Percentiles rank a stretch among this genome's conserved stretches.
These are phyloP conservation scores for Calameuta filiformis DNA, from an alignment of 2,888 invertebrate genomes.

Conservation along the genomic window DNA sequence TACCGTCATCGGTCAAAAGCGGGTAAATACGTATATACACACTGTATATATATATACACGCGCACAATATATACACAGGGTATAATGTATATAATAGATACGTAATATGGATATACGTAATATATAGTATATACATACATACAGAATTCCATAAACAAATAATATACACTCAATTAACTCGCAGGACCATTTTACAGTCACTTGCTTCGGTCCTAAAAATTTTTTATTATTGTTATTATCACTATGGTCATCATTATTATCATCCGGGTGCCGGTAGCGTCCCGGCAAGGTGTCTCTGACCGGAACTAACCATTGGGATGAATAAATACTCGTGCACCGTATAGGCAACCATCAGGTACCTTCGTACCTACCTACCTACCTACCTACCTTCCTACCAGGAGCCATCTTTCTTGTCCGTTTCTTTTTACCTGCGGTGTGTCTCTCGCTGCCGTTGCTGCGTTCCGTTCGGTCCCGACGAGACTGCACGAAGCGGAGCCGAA, in stretches of 20 bases:
- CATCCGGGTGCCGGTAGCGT: neutral
- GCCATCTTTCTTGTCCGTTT: neutral
- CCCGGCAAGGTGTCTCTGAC: neutral
- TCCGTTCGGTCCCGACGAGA: conserved; percentile 2
- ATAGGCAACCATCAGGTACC: neutral
- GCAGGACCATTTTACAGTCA: neutral
- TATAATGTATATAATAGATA: neutral
- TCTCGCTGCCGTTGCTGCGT: conserved; percentile 10
- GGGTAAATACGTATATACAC: neutral
- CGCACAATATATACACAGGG: neutral
- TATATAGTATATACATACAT: neutral
- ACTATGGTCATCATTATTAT: neutral
- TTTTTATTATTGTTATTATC: neutral
- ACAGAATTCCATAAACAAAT: too few species aligned
- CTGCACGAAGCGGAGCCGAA: neutral
- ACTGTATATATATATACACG: neutral
- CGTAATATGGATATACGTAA: too few species aligned
- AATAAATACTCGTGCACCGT: neutral
- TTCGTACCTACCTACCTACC: neutral
- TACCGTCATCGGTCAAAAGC: neutral
- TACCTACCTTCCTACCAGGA: neutral
- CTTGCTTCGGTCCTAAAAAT: neutral
- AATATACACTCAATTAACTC: neutral
- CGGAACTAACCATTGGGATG: neutral
- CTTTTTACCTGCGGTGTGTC: neutral